Base-by-base conservation (phyloP, 2,113 vertebrate species). In the Corvus hawaiiensis region DNA sequence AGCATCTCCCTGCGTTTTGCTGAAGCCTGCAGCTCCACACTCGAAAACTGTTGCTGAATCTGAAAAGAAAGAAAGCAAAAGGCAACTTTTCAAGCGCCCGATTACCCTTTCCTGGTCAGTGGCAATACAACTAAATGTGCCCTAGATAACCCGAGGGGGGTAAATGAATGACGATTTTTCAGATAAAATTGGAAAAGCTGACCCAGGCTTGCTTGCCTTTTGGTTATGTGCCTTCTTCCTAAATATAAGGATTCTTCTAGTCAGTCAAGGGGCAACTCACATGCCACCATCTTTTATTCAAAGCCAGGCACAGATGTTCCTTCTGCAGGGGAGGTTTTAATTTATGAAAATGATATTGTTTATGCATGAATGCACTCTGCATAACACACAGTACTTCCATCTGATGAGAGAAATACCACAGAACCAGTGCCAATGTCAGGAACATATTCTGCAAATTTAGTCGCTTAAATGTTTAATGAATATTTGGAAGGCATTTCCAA, bases 291-390 rank as follows among this genome's bases (percentile, higher is more conserved):
- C 98, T 98, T 98, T 98, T 98, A 98, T 99, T 98, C 98, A 98
- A 98, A 98, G 97, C 97, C 96, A 98, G 98, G 97, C 98, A 98
- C 98, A 99, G 98, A 98, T 99, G 98, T 99, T 99, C 97, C 98
- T 99, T 98, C 98, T 98, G 98, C 98, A 98, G 98, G 98, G 98
- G 98, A 98, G 98, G 98, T 98, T 98, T 99, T 99, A 99, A 99
- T 99, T 99, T 99, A 99, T 99, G 98, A 99, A 99, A 99, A 99
- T 99, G 96, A 99, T 99, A 98, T 98, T 98, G 98, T 98, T 99
- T 99, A 99, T 99, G 98, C 98, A 99, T 98, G 98, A 98, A 98
- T 98, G 98, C 98, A 98, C 98, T 98, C 98, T 97, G 98, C 98
- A 98, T 98, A 98, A 98, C 98, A 97, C 98, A 98, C 97, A 98